Percentiles rank a stretch among this genome's conserved stretches.
Conservation (phyloP, 2,888 invertebrate genomes). For the Drepanosiphum platanoidis region DNA sequence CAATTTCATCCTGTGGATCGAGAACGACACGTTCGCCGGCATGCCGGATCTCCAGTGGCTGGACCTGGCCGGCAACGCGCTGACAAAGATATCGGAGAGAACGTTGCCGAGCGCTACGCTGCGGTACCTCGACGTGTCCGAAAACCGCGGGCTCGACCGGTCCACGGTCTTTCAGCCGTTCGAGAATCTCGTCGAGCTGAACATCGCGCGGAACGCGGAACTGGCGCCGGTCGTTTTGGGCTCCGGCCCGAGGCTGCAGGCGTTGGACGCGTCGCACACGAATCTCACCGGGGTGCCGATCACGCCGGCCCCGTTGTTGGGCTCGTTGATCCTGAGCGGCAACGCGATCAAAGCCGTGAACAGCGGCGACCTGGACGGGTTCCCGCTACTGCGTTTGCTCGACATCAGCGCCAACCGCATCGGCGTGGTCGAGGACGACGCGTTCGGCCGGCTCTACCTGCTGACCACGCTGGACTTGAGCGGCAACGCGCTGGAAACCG, state of each 20-base stretch:
- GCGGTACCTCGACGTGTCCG: constrained; percentile 29
- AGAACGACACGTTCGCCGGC: constrained; percentile 43
- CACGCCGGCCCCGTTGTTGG: constrained; percentile 46
- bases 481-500: constrained; percentile 14
- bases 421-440: constrained; percentile 45
- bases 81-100: neutral
- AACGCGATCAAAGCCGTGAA: constrained; percentile 32
- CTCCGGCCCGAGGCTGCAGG: constrained; percentile 31
- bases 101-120: constrained; percentile 17
- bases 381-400: constrained; percentile 18
- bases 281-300: constrained; percentile 34
- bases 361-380: constrained; percentile 53
- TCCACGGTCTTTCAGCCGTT: constrained; percentile 26
- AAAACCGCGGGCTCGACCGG: neutral
- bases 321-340: constrained; percentile 3
- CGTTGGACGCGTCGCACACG: constrained; percentile 31
- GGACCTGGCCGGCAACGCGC: constrained; percentile 30
- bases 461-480: constrained; percentile 40
- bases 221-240: constrained; percentile 37
- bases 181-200: constrained; percentile 40
- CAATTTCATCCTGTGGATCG: constrained; percentile 50
- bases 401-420: constrained; percentile 35
- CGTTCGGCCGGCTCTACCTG: constrained; percentile 49
- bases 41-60: constrained; percentile 39
- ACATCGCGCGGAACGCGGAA: constrained; percentile 6